Base-by-base conservation (phyloP, 2,797 vertebrate species). In the Octomys mimax region DNA sequence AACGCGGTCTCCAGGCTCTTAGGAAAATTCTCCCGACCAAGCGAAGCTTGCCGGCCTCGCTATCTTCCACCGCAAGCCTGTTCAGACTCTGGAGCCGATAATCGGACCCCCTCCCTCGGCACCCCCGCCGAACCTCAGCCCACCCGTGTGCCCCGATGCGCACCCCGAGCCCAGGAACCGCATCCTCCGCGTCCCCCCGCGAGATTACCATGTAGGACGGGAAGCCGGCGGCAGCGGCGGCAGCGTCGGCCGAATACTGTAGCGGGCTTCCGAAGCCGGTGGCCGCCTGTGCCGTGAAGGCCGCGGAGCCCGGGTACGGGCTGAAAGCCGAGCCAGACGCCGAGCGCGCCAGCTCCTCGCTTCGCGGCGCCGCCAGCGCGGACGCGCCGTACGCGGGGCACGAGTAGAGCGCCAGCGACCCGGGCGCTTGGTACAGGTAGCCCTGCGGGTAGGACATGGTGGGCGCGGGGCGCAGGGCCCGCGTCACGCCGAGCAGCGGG, bases 361-460 rank as follows among this genome's bases (percentile, higher is more conserved):
- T 99, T 98, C 99, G 99, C 96, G 99, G 99, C 98, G 99, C 99
- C 91, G 99, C 99, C 98, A 99, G 98, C 84, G 99, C 99, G 95
- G 99, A 99, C 97, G 99, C 99, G 98, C 99, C 99, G 98, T 99
- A 99, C 61, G 99, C 99, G 84, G 99, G 99, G 98, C 99, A 99
- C 91, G 99, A 99, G 98, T 99, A 99, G 75, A 99, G 99, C 98
- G 99, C 99, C 99, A 99, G 99, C 95, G 99, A 99, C 98, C 99
- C 99, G 96, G 99, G 99, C 98, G 99, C 99, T 99, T 99, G 99
- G 99, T 99, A 99, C 98, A 99, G 99, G 99, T 99, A 99, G 99
- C 99, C 99, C 99, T 99, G 99, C 99, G 99, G 99, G 99, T 99
- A 99, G 98, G 99, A 99, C 99, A 99, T 99, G 98, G 99, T 99